phyloP scores from a whole-genome alignment of 2,113 vertebrate genomes.

The Myxocyprinus asiaticus region DNA sequence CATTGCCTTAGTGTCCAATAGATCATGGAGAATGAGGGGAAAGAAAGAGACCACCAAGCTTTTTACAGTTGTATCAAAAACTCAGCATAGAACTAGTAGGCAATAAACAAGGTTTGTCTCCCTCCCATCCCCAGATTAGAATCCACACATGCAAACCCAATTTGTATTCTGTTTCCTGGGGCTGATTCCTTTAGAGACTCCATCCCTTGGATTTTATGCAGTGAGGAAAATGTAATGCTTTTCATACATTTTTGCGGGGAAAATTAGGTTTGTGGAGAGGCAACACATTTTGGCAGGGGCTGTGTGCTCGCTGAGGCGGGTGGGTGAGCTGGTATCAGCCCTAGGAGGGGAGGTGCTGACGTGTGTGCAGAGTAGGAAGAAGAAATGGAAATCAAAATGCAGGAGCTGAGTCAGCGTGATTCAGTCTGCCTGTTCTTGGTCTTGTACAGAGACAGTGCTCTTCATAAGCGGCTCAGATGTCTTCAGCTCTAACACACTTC shows the following conservation, averaged over 20 bases:
- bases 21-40: slow-evolving; percentile 26
- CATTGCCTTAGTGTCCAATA: slow-evolving; percentile 68
- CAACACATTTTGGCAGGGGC: slow-evolving; percentile 90
- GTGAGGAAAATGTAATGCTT: slow-evolving; percentile 93
- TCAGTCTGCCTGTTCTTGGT: slow-evolving; percentile 71
- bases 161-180: slow-evolving; percentile 92
- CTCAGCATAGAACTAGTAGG: slow-evolving; percentile 62
- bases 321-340: slow-evolving; percentile 56
- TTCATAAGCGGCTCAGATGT: slow-evolving; percentile 64
- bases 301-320: slow-evolving; percentile 76
- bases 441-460: slow-evolving; percentile 71
- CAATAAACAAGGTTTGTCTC: slow-evolving; percentile 77
- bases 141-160: slow-evolving; percentile 89
- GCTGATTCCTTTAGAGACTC: slow-evolving; percentile 91
- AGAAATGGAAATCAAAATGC: slow-evolving; percentile 80
- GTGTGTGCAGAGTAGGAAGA: slow-evolving; percentile 74
- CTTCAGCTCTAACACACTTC: slow-evolving; percentile 18
- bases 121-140: slow-evolving; percentile 80
- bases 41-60: slow-evolving; percentile 47
- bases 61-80: slow-evolving; percentile 80
- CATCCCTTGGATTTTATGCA: slow-evolving; percentile 92
- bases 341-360: slow-evolving; percentile 47
- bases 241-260: slow-evolving; percentile 86
- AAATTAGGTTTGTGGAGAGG: slow-evolving; percentile 86
- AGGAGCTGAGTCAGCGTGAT: slow-evolving; percentile 83